Percentiles rank a stretch among this genome's conserved stretches.
Evolutionary conservation across 2,797 vertebrate species (phyloP).

Genomic region (Momotus momota): DNA sequence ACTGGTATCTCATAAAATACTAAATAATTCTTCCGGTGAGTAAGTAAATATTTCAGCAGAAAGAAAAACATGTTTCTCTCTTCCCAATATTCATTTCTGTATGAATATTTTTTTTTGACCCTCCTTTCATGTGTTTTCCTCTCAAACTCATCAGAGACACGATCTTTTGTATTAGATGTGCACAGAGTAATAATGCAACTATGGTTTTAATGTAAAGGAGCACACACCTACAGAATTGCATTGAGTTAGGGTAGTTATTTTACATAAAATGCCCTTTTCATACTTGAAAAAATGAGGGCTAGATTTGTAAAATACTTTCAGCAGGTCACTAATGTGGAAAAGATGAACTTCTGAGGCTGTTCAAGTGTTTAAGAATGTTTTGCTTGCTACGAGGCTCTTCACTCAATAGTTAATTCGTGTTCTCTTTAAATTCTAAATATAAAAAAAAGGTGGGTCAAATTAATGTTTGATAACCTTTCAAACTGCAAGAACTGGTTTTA

Average conservation of each 20-base stretch:
- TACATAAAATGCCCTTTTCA: neutral
- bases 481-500: neutral
- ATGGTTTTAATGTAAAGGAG: neutral
- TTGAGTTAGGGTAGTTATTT: neutral
- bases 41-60: conserved; percentile 16
- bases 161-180: neutral
- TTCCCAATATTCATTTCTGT: neutral
- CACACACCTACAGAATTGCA: neutral
- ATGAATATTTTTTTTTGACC: conserved; percentile 9
- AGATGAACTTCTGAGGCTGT: neutral
- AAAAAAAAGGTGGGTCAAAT: neutral
- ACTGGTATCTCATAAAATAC: conserved; percentile 12
- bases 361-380: neutral
- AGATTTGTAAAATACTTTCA: conserved; percentile 28
- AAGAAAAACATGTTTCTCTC: neutral
- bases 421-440: neutral
- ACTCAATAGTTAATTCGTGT: neutral
- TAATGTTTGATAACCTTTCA: neutral
- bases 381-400: neutral
- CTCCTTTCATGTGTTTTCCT: neutral
- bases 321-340: neutral
- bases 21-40: conserved; percentile 29
- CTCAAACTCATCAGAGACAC: conserved; percentile 1
- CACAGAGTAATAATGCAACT: neutral
- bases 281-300: neutral